Percentiles rank a stretch among this genome's conserved stretches.
Evolutionary conservation across 2,888 invertebrate species (phyloP).

Genomic region (Amphipoea lucens): DNA sequence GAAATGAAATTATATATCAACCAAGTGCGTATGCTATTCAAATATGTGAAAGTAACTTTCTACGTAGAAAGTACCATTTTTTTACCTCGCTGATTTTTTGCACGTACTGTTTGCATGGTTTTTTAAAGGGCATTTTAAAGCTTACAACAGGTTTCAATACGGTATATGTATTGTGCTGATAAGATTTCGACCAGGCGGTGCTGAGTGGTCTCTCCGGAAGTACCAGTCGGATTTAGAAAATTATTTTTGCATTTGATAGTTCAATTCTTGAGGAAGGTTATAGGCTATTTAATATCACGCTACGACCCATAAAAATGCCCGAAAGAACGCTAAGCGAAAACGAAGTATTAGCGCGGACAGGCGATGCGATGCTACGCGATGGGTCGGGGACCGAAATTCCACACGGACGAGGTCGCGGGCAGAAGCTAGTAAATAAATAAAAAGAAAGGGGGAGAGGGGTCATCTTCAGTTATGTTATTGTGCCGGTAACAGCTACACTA

Average conservation of each 20-base stretch:
- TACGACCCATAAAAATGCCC: neutral
- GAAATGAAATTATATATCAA: neutral
- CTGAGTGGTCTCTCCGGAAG: neutral
- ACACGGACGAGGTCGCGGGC: neutral
- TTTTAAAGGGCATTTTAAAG: neutral
- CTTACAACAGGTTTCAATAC: neutral
- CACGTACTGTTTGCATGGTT: neutral
- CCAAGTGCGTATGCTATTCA: neutral
- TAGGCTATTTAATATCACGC: neutral
- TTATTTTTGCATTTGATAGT: neutral
- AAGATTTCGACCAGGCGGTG: neutral
- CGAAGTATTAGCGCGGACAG: neutral
- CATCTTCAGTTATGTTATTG: neutral
- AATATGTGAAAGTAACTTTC: conserved; percentile 50
- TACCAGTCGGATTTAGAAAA: neutral
- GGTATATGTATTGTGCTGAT: neutral
- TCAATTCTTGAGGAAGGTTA: neutral
- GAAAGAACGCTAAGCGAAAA: neutral
- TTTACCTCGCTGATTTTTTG: neutral
- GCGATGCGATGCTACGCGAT: neutral
- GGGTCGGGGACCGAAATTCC: neutral
- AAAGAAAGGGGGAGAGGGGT: neutral
- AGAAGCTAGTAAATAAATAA: neutral
- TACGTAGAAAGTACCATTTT: conserved; percentile 22
- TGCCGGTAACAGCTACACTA: neutral